These are phyloP conservation scores for Parasteatoda tepidariorum DNA, from an alignment of 1,140 invertebrate genomes.

Conservation along the genomic window DNA sequence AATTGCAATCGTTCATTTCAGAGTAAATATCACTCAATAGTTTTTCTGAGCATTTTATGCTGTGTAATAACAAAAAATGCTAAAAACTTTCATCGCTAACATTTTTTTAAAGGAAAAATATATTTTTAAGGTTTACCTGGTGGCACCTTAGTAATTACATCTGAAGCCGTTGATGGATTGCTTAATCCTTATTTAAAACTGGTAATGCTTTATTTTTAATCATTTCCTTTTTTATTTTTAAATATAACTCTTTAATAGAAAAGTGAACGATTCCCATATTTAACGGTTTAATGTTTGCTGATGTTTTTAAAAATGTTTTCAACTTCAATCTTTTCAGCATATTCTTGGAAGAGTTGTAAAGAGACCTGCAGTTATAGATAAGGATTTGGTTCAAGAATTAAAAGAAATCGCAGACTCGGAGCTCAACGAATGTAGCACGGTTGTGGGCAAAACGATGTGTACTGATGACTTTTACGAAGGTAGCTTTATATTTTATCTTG, in stretches of 20 bases:
- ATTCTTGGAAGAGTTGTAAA: slow-evolving; percentile 88
- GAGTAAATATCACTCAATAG: no score
- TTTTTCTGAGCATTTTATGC: no score
- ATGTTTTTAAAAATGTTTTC: no score
- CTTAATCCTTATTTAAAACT: slow-evolving; percentile 78
- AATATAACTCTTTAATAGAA: background rate
- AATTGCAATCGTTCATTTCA: no score
- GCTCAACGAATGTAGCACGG: slow-evolving; percentile 69
- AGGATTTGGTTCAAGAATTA: slow-evolving; percentile 81
- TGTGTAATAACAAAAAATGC: no score
- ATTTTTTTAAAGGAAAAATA: no score
- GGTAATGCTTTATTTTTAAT: no score
- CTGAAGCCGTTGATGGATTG: slow-evolving; percentile 86
- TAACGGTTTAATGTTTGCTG: no score
- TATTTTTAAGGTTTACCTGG: slow-evolving; percentile 29
- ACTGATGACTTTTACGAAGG: slow-evolving; percentile 97
- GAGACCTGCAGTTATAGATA: slow-evolving; percentile 85
- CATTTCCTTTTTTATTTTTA: background rate
- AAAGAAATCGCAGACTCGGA: slow-evolving; percentile 10
- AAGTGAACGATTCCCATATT: no score
- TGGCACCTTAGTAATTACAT: slow-evolving; percentile 88
- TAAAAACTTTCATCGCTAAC: no score
- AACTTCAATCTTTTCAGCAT: slow-evolving; percentile 76
- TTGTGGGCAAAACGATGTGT: slow-evolving; percentile 93
- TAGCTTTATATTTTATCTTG: no score